These are phyloP conservation scores for Dione vanillae DNA, from an alignment of 2,888 invertebrate genomes.

Conservation along the genomic window DNA sequence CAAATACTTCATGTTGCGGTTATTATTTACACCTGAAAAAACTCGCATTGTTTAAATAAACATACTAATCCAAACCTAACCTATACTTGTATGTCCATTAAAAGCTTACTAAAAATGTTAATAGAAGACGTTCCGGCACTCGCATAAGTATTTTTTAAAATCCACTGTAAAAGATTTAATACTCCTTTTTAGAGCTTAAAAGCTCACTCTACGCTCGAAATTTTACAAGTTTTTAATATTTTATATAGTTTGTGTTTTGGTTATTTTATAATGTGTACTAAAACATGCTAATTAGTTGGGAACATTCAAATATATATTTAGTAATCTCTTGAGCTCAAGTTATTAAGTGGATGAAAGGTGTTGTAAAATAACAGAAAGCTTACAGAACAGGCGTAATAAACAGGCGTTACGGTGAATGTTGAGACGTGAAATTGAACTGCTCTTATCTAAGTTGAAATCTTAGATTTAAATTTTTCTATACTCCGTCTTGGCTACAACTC, in stretches of 20 bases:
- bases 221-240: conserved; percentile 11
- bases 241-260: background rate
- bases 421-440: too few species aligned
- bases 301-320: background rate
- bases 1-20: conserved; percentile 18
- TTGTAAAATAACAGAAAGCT: background rate
- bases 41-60: background rate
- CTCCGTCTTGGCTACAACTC: too few species aligned
- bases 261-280: background rate
- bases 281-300: conserved; percentile 1
- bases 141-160: background rate
- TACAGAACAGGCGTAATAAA: background rate
- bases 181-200: conserved; percentile 15
- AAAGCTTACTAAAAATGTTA: background rate
- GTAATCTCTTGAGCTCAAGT: background rate
- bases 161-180: background rate
- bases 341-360: background rate
- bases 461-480: too few species aligned
- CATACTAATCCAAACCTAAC: background rate
- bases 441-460: too few species aligned
- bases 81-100: background rate
- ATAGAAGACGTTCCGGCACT: background rate
- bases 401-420: background rate
- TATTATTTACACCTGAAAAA: conserved; percentile 26
- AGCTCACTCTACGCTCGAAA: conserved; percentile 8